Percentiles rank a stretch among this genome's conserved stretches.
Evolutionary conservation across 1,140 invertebrate genomes (phyloP).

Genomic region (Sarcophaga bullata): DNA sequence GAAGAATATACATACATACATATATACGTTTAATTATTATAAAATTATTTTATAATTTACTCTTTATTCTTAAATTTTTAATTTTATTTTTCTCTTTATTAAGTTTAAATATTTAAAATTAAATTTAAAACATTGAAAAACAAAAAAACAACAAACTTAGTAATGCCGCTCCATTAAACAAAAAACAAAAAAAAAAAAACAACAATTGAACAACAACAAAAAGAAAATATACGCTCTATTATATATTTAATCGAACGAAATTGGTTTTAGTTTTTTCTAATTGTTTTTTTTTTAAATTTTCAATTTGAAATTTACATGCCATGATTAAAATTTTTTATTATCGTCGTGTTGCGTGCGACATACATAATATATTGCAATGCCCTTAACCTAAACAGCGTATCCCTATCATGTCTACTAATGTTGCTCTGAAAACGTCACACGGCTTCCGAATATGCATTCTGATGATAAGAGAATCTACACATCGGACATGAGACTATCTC

Average conservation of each 20-base stretch:
- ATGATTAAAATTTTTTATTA: no score
- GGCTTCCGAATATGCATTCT: no score
- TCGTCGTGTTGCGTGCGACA: no score
- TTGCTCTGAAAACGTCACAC: no score
- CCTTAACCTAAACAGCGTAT: no score
- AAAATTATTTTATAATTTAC: conserved; percentile 32
- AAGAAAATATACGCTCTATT: conserved; percentile 34
- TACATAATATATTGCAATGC: no score
- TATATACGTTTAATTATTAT: no score
- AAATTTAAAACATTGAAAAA: conserved; percentile 26
- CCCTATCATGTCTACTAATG: no score
- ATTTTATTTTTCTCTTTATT: conserved; percentile 29
- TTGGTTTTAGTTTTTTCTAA: conserved; percentile 2
- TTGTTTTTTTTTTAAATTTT: neutral
- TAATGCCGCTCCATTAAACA: conserved; percentile 39
- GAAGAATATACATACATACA: no score
- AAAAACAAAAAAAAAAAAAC: conserved; percentile 15
- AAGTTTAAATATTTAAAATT: conserved; percentile 36
- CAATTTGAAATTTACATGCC: no score
- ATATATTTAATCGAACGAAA: conserved; percentile 34
- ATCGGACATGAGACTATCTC: no score
- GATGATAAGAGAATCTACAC: no score
- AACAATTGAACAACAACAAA: conserved; percentile 1
- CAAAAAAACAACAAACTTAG: neutral
- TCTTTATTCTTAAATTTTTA: neutral